Percentiles rank a stretch among this genome's conserved stretches.
phyloP scores from a whole-genome alignment of 2,113 vertebrate species.

The Picathartes gymnocephalus region DNA sequence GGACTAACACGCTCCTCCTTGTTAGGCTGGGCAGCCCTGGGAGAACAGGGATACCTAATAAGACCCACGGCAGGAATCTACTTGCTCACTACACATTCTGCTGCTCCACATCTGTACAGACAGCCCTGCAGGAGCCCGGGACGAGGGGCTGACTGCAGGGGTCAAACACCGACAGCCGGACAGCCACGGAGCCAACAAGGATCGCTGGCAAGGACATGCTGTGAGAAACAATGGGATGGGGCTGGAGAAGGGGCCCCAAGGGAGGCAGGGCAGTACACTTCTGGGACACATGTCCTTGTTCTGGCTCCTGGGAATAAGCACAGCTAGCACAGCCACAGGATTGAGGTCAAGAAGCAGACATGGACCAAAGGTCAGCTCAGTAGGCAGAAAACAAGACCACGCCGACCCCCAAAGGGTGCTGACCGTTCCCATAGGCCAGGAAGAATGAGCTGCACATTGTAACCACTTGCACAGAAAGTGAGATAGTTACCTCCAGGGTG shows the following conservation, averaged over 20 bases:
- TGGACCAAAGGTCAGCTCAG: not conserved
- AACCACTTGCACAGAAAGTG: not conserved
- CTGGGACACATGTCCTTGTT: not conserved
- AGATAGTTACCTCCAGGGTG: not conserved
- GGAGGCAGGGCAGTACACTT: too few relatives aligned
- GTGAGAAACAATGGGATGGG: not conserved
- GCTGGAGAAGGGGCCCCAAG: not conserved
- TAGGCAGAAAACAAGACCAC: not conserved
- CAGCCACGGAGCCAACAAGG: not conserved
- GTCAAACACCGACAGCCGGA: accelerated
- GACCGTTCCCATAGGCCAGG: not conserved
- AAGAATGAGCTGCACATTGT: not conserved
- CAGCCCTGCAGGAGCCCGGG: not conserved
- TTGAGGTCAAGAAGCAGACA: not conserved
- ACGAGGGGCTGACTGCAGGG: not conserved
- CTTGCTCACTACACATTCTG: accelerated
- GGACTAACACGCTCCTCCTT: accelerated
- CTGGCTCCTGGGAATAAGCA: not conserved
- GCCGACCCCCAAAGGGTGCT: too few relatives aligned
- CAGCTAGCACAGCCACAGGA: not conserved
- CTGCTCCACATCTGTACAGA: accelerated
- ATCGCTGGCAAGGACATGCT: not conserved
- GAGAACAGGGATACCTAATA: too few relatives aligned
- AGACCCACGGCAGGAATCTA: not conserved
- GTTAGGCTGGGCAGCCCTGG: not conserved